Evolutionary conservation across 2,797 vertebrate species (phyloP).

Genomic region (Limnodromus scolopaceus): DNA sequence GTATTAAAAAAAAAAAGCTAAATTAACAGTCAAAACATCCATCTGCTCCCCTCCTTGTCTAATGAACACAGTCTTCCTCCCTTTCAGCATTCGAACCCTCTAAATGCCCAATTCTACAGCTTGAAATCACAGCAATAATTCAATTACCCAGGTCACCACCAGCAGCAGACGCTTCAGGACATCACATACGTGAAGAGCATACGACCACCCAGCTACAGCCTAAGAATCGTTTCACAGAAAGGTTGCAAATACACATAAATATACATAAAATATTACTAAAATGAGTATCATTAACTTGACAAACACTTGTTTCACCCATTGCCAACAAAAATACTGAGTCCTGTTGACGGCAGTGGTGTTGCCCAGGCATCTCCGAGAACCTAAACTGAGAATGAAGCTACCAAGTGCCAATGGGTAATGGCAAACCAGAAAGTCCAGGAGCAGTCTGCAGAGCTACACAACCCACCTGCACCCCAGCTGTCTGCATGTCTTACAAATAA

Average conservation of each 20-base stretch:
- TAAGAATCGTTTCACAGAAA: neutral
- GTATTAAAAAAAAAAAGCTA: neutral
- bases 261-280: neutral
- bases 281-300: neutral
- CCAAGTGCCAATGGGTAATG: neutral
- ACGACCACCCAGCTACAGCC: neutral
- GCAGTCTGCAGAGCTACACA: neutral
- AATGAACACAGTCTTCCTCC: neutral
- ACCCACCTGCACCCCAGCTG: neutral
- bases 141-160: neutral
- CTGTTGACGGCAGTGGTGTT: neutral
- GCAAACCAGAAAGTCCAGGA: neutral
- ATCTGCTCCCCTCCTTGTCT: neutral
- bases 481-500: neutral
- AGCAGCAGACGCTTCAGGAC: neutral
- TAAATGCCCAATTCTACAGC: neutral
- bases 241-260: neutral
- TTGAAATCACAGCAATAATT: neutral
- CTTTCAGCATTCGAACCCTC: neutral
- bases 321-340: neutral
- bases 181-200: fast-evolving
- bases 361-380: neutral
- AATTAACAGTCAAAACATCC: neutral
- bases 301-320: neutral
- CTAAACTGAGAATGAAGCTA: neutral